Percentiles rank a stretch among this genome's conserved stretches.
These are phyloP conservation scores for Lates calcarifer DNA, from an alignment of 2,113 vertebrate species.

Conservation along the genomic window DNA sequence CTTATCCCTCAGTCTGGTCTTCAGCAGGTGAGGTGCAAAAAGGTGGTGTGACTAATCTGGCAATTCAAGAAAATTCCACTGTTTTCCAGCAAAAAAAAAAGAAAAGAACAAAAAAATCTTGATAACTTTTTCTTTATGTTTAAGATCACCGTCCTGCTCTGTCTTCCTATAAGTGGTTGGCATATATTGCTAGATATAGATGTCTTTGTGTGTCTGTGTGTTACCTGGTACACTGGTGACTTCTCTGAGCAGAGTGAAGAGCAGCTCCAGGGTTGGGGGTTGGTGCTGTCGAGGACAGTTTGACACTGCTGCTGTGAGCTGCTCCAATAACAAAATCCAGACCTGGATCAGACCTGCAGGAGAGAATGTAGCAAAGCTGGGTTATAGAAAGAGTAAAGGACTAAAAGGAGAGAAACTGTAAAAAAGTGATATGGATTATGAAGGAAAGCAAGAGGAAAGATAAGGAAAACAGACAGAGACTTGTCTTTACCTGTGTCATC, in stretches of 20 bases:
- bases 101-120: no score
- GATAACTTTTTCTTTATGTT: no score
- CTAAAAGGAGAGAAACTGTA: neutral
- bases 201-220: neutral
- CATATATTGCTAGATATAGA: no score
- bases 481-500: conserved; percentile 90
- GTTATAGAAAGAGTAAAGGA: neutral
- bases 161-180: no score
- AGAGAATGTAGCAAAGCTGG: neutral
- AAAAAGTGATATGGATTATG: neutral
- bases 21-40: no score
- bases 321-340: conserved; percentile 95
- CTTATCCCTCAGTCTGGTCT: no score
- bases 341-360: conserved; percentile 95
- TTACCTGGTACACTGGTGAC: conserved; percentile 91
- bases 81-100: no score
- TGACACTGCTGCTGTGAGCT: conserved; percentile 95
- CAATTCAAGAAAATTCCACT: no score
- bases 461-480: neutral
- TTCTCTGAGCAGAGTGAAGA: conserved; percentile 93
- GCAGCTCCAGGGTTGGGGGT: conserved; percentile 94
- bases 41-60: no score
- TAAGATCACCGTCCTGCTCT: no score
- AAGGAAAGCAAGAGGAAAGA: no score
- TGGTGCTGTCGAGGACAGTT: conserved; percentile 98